A percentile compares a stretch with the other conserved stretches of the same genome.
These are phyloP conservation scores for Drosophila ananassae DNA, from an alignment of 1,140 invertebrate species.

Conservation along the genomic window DNA sequence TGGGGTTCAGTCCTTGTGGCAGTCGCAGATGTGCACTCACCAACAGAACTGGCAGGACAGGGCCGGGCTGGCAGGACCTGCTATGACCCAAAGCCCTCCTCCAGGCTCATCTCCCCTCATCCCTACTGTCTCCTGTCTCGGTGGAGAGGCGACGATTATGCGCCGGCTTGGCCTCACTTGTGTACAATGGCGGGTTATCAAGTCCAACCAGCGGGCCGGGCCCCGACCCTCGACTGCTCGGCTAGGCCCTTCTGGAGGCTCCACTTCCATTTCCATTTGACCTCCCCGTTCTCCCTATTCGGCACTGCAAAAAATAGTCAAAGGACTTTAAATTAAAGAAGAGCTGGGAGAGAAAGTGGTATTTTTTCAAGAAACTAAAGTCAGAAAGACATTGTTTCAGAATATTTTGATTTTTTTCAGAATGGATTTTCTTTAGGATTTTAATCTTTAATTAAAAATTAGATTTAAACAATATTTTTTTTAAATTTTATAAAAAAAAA, in stretches of 20 bases:
- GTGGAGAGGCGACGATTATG: constrained; percentile 66
- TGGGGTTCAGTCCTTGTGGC: constrained; percentile 12
- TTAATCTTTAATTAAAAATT: too few species aligned
- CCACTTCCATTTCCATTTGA: not conserved
- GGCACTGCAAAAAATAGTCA: constrained; percentile 19
- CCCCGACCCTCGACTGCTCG: not conserved
- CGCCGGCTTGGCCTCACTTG: constrained; percentile 71
- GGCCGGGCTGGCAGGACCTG: constrained; percentile 8
- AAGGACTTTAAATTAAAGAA: not conserved
- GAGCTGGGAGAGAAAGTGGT: too few species aligned
- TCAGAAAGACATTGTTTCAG: too few species aligned
- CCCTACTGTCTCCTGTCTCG: constrained; percentile 11
- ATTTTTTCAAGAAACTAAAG: too few species aligned
- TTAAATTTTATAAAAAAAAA: too few species aligned
- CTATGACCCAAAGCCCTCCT: constrained; percentile 36
- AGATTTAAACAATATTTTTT: too few species aligned
- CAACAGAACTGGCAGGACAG: not conserved
- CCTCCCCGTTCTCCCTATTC: not conserved
- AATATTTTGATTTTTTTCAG: too few species aligned
- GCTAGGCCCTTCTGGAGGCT: not conserved
- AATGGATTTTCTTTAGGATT: too few species aligned
- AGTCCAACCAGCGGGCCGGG: constrained; percentile 68
- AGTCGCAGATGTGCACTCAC: constrained; percentile 30
- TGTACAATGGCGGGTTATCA: constrained; percentile 80
- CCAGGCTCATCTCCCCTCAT: not conserved